A percentile compares a stretch with the other conserved stretches of the same genome.
These are phyloP conservation scores for Ptychochromis oligacanthus DNA, from an alignment of 2,113 vertebrate species.

Conservation along the genomic window DNA sequence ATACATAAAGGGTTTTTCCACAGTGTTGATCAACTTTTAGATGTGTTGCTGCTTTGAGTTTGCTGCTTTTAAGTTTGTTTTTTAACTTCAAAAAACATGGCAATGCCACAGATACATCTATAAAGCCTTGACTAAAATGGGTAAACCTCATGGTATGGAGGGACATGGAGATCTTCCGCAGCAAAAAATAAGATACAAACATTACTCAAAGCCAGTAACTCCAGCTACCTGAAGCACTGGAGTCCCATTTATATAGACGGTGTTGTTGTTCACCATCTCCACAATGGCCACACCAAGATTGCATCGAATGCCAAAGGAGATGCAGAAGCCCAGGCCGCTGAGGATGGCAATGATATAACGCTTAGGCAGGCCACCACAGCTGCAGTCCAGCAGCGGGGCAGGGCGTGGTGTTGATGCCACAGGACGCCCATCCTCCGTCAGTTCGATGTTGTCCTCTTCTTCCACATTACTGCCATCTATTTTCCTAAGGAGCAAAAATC, in stretches of 20 bases:
- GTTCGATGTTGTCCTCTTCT: slow-evolving; percentile 86
- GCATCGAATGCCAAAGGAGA: slow-evolving; percentile 97
- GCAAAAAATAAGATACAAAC: neutral
- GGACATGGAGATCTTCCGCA: neutral
- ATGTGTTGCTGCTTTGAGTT: neutral
- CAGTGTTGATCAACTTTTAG: neutral
- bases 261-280: slow-evolving; percentile 99
- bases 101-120: neutral
- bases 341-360: slow-evolving; percentile 97
- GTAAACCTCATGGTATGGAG: neutral
- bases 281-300: slow-evolving; percentile 98
- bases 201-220: neutral
- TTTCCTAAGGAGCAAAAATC: slow-evolving; percentile 79
- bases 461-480: slow-evolving; percentile 86
- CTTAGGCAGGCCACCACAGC: slow-evolving; percentile 92
- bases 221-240: slow-evolving; percentile 87
- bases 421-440: slow-evolving; percentile 89
- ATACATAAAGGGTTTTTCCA: neutral
- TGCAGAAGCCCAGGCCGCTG: slow-evolving; percentile 98
- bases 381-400: slow-evolving; percentile 79
- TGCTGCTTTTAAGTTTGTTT: neutral
- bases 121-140: accelerated
- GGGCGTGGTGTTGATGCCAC: slow-evolving; percentile 60
- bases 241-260: slow-evolving; percentile 91
- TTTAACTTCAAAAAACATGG: neutral